Evolutionary conservation across 2,113 vertebrate species (phyloP).

Genomic region (Pseudopipra pipra): DNA sequence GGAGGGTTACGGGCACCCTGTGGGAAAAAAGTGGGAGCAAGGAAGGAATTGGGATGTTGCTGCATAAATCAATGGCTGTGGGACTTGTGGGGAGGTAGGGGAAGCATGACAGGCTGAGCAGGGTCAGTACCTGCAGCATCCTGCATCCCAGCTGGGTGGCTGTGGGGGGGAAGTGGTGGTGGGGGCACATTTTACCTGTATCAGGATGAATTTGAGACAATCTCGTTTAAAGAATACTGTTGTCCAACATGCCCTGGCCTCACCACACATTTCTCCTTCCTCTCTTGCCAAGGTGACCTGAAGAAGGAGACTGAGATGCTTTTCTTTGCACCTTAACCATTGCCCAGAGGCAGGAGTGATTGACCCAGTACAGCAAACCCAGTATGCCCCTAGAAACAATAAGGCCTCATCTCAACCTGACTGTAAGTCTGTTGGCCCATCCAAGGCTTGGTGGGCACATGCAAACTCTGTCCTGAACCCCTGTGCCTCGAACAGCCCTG

Average conservation of each 20-base stretch:
- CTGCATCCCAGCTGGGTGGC: neutral
- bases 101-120: neutral
- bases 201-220: neutral
- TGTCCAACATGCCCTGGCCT: accelerated
- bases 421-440: accelerated
- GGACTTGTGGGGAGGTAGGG: neutral
- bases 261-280: neutral
- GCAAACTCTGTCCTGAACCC: neutral
- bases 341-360: neutral
- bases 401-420: neutral
- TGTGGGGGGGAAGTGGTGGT: neutral
- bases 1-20: neutral
- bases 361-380: neutral
- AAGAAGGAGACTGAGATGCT: neutral
- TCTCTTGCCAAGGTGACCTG: neutral
- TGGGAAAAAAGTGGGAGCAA: neutral
- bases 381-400: neutral
- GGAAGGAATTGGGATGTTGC: neutral
- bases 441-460: neutral
- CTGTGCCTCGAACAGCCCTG: accelerated
- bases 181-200: too few relatives aligned
- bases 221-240: neutral
- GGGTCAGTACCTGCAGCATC: neutral
- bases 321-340: neutral
- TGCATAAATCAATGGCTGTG: neutral